These are phyloP conservation scores for Lepidotrigona ventralis DNA, from an alignment of 1,140 invertebrate genomes.

Conservation along the genomic window DNA sequence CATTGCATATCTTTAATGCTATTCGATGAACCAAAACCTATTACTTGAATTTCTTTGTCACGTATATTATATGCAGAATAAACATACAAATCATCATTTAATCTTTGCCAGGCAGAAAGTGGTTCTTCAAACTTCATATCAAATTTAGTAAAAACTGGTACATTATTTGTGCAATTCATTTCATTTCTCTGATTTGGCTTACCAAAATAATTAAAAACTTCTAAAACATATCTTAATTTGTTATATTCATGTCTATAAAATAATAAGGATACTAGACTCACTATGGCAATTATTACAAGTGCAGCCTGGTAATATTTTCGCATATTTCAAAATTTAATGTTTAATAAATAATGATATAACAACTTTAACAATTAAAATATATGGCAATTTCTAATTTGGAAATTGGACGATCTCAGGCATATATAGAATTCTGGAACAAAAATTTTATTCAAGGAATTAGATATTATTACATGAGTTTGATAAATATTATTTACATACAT, in stretches of 20 bases:
- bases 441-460: conserved; percentile 14
- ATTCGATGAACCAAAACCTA: conserved; percentile 73
- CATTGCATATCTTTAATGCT: conserved; percentile 77
- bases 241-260: conserved; percentile 90
- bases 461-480: background rate
- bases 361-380: background rate
- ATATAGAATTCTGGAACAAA: conserved; percentile 30
- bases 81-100: conserved; percentile 79
- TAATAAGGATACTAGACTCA: conserved; percentile 86
- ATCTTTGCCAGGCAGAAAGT: conserved; percentile 80
- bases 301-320: conserved; percentile 88
- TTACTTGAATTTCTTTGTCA: conserved; percentile 69
- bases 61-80: conserved; percentile 80
- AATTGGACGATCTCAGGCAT: background rate
- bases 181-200: conserved; percentile 76
- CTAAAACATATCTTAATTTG: conserved; percentile 86
- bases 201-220: conserved; percentile 89
- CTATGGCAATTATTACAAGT: conserved; percentile 83
- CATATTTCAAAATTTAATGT: conserved; percentile 78
- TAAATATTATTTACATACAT: background rate
- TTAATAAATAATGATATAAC: conserved; percentile 12
- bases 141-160: conserved; percentile 32
- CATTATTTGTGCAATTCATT: conserved; percentile 60
- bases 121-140: conserved; percentile 75
- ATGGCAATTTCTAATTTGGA: background rate